phyloP scores from a whole-genome alignment of 1,140 invertebrate genomes.

The Pseudomyrmex dendroicus region DNA sequence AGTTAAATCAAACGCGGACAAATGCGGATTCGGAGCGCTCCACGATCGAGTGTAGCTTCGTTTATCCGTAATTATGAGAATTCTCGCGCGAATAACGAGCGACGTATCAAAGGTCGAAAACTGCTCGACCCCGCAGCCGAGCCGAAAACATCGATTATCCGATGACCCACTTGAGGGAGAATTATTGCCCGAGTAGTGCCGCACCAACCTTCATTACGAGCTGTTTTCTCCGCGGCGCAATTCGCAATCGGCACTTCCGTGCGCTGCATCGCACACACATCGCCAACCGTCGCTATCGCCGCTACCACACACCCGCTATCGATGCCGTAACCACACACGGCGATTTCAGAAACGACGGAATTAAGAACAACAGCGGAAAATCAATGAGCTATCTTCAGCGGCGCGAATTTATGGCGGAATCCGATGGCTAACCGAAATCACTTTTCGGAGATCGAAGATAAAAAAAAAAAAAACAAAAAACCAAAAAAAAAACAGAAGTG shows the following conservation, averaged over 20 bases:
- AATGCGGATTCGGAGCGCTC: slow-evolving; percentile 6
- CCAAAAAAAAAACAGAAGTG: too few relatives aligned
- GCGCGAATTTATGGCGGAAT: slow-evolving; percentile 45
- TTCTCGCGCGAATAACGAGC: slow-evolving; percentile 52
- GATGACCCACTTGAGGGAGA: slow-evolving; percentile 62
- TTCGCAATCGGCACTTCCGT: slow-evolving; percentile 34
- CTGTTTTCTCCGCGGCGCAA: slow-evolving; percentile 51
- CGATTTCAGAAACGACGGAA: slow-evolving; percentile 44
- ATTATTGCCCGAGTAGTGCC: slow-evolving; percentile 42
- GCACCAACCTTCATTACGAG: slow-evolving; percentile 64
- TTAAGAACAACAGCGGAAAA: slow-evolving; percentile 58
- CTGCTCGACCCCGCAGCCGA: slow-evolving; percentile 19
- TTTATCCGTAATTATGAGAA: slow-evolving; percentile 43
- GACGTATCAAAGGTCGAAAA: slow-evolving; percentile 64
- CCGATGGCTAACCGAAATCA: slow-evolving; percentile 47
- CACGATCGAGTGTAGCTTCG: neutral
- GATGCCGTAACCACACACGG: slow-evolving; percentile 11
- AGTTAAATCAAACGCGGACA: slow-evolving; percentile 24
- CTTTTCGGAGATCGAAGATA: slow-evolving; percentile 26
- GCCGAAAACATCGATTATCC: slow-evolving; percentile 71
- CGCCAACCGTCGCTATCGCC: neutral
- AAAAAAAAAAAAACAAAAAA: neutral
- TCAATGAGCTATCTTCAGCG: slow-evolving; percentile 55
- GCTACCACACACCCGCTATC: neutral
- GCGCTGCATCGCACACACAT: slow-evolving; percentile 11